phyloP scores from a whole-genome alignment of 2,797 vertebrate genomes.

The Micromesistius poutassou region DNA sequence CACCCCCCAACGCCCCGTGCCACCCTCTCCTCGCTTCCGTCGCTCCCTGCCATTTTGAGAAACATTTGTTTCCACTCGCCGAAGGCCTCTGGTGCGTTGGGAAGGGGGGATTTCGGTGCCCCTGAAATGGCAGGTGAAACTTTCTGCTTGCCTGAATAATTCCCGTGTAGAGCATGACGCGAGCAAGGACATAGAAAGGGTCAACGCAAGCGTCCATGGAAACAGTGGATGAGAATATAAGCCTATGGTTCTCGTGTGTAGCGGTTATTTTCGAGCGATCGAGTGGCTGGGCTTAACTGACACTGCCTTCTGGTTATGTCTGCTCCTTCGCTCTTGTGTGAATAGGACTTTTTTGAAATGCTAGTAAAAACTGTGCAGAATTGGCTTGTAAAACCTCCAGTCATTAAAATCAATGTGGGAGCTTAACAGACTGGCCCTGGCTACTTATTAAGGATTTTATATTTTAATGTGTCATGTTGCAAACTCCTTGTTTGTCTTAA shows the following conservation, averaged over 20 bases:
- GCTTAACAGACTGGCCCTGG: slow-evolving; percentile 18
- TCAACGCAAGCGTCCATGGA: slow-evolving; percentile 57
- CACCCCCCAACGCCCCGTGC: background rate
- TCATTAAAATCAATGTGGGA: slow-evolving; percentile 21
- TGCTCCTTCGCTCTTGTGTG: slow-evolving; percentile 31
- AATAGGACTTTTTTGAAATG: slow-evolving; percentile 29
- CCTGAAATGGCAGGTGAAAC: slow-evolving; percentile 75
- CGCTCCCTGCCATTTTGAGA: slow-evolving; percentile 77
- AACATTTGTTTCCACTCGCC: slow-evolving; percentile 76
- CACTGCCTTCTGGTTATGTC: slow-evolving; percentile 41
- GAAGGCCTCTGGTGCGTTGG: slow-evolving; percentile 73
- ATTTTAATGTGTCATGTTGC: slow-evolving; percentile 32
- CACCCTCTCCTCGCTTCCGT: slow-evolving; percentile 27
- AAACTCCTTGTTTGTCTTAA: slow-evolving; percentile 17
- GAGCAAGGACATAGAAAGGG: slow-evolving; percentile 48
- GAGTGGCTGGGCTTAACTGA: slow-evolving; percentile 53
- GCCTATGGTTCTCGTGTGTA: slow-evolving; percentile 34
- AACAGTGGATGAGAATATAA: slow-evolving; percentile 54
- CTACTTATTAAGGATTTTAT: slow-evolving; percentile 18
- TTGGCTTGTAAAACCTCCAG: slow-evolving; percentile 28
- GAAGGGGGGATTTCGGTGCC: slow-evolving; percentile 58
- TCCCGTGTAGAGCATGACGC: slow-evolving; percentile 68
- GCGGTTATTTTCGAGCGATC: slow-evolving; percentile 46
- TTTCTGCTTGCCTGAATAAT: slow-evolving; percentile 81
- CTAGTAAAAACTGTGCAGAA: slow-evolving; percentile 43